Percentiles rank a stretch among this genome's conserved stretches.
Conservation (phyloP, 2,113 vertebrate genomes). For the Nipponia nippon region DNA sequence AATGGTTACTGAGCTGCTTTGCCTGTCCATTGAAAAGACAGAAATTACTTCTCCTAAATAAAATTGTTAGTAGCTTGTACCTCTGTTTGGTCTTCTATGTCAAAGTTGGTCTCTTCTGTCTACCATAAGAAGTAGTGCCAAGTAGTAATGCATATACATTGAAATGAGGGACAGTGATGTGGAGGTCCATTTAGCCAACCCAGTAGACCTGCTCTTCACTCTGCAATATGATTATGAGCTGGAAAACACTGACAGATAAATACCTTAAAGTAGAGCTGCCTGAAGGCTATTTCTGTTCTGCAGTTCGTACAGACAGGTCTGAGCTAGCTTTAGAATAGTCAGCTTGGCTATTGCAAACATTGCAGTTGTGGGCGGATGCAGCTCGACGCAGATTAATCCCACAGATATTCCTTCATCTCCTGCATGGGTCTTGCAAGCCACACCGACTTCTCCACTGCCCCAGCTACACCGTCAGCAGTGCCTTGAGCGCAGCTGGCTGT, state of each 20-base stretch:
- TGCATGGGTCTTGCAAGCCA: not conserved
- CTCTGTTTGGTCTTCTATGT: not conserved
- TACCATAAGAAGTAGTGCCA: not conserved
- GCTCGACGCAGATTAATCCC: not conserved
- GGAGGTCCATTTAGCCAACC: not conserved
- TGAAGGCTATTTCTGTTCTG: not conserved
- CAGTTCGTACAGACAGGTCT: not conserved
- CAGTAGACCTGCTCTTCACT: not conserved
- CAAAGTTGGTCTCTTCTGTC: not conserved
- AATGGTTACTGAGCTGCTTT: not conserved
- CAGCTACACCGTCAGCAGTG: fast-evolving
- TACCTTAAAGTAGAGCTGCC: not conserved
- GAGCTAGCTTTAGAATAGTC: not conserved
- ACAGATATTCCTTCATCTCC: not conserved
- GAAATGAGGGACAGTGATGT: not conserved
- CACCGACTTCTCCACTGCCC: fast-evolving
- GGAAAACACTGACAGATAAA: not conserved
- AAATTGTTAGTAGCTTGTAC: not conserved
- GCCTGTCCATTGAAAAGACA: not conserved
- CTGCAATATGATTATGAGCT: not conserved
- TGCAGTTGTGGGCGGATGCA: not conserved
- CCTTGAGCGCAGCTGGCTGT: not conserved
- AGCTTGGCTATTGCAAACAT: not conserved
- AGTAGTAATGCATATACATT: not conserved
- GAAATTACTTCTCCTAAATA: not conserved